Percentiles rank a stretch among this genome's conserved stretches.
phyloP scores from a whole-genome alignment of 2,797 vertebrate species.

The Falco cherrug region DNA sequence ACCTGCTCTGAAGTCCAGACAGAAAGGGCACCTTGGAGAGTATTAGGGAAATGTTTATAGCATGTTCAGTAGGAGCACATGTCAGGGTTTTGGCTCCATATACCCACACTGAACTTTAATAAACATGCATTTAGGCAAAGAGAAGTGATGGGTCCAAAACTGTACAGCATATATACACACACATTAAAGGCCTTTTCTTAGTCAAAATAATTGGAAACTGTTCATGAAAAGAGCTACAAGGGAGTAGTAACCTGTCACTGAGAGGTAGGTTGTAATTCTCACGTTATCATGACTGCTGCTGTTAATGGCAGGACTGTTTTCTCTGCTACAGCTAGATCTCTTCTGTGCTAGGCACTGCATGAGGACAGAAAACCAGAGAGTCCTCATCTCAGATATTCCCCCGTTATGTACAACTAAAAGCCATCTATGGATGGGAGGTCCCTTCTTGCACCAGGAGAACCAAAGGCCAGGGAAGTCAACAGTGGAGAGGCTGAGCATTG shows the following conservation, averaged over 20 bases:
- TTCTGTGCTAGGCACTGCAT: neutral
- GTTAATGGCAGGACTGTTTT: neutral
- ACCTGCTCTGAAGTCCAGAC: slow-evolving; percentile 34
- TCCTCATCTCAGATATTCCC: neutral
- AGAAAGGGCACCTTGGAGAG: slow-evolving; percentile 35
- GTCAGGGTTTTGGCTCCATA: neutral
- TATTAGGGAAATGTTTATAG: slow-evolving; percentile 36
- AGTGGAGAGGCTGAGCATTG: neutral
- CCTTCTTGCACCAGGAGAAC: neutral
- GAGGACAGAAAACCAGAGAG: neutral
- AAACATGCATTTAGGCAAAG: neutral
- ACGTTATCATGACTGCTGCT: neutral
- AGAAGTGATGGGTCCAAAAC: neutral
- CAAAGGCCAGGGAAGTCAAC: neutral
- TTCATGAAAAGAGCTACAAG: neutral
- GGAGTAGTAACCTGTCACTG: neutral
- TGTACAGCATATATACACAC: neutral
- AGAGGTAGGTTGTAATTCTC: neutral
- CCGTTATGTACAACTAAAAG: neutral
- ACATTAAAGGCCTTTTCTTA: neutral
- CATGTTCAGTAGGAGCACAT: neutral
- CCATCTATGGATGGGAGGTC: neutral
- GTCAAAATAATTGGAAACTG: neutral
- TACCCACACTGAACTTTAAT: neutral
- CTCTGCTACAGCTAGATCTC: neutral